Evolutionary conservation across 2,113 vertebrate genomes (phyloP).

Genomic region (Balaenoptera acutorostrata): DNA sequence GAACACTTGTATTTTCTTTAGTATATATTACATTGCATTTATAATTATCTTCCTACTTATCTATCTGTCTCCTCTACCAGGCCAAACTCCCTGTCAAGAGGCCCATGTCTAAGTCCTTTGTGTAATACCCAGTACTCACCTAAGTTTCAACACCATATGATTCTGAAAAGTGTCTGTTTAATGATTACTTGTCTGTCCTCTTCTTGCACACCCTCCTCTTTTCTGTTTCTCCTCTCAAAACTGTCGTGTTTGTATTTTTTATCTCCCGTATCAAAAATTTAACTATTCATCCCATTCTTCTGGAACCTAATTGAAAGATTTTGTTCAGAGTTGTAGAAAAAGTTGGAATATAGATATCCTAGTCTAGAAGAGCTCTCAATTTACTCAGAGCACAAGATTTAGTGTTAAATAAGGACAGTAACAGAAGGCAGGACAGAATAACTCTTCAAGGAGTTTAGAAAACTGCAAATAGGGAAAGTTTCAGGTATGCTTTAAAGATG

Average conservation of each 20-base stretch:
- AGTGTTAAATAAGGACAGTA: conserved; percentile 19
- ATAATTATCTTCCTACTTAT: not conserved
- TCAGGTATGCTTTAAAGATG: conserved; percentile 13
- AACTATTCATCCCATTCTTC: conserved; percentile 17
- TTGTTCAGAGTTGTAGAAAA: not conserved
- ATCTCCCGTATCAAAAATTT: conserved; percentile 17
- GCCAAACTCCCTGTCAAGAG: not conserved
- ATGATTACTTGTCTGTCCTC: not conserved
- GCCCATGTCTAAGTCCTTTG: not conserved
- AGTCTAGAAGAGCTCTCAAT: not conserved
- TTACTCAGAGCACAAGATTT: conserved; percentile 18
- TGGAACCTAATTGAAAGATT: not conserved
- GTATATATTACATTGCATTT: not conserved
- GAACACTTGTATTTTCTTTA: not conserved
- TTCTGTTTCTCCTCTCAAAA: not conserved
- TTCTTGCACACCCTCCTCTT: not conserved
- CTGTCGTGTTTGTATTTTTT: not conserved
- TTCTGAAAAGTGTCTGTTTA: not conserved
- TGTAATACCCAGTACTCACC: not conserved
- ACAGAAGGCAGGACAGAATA: not conserved
- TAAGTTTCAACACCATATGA: not conserved
- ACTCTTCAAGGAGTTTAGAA: not conserved
- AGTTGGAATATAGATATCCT: not conserved
- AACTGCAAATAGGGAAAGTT: not conserved
- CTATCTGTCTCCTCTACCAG: not conserved